Evolutionary conservation across 2,797 vertebrate genomes (phyloP).

Genomic region (Danio aesculapii): DNA sequence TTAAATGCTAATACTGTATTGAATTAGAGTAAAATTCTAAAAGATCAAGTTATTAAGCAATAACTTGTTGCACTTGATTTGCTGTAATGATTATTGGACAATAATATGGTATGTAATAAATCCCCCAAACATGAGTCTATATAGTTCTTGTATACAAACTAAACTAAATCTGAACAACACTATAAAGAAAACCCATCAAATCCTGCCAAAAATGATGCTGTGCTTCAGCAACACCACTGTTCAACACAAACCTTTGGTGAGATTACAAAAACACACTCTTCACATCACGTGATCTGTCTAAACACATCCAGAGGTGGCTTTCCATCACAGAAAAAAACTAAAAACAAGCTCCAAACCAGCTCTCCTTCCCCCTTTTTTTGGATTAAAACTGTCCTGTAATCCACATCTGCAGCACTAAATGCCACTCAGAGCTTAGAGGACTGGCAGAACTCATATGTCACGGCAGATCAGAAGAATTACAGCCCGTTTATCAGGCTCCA

Average conservation of each 20-base stretch:
- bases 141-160: no score
- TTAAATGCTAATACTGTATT: no score
- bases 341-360: constrained; percentile 3
- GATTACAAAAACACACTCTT: not conserved
- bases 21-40: no score
- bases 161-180: not conserved
- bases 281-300: not conserved
- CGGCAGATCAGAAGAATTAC: constrained; percentile 64
- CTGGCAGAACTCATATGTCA: constrained; percentile 65
- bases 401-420: constrained; percentile 59
- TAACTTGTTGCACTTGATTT: no score
- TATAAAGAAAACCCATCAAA: not conserved
- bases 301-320: constrained; percentile 14
- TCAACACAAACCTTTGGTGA: not conserved
- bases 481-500: constrained; percentile 66
- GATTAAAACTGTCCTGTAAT: constrained; percentile 59
- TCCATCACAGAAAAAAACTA: constrained; percentile 25
- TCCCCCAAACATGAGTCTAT: no score
- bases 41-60: no score
- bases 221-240: not conserved
- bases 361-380: constrained; percentile 28
- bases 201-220: not conserved
- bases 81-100: no score
- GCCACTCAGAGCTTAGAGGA: constrained; percentile 63
- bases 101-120: no score